Base-by-base conservation (phyloP, 1,140 invertebrate genomes). In the Drosophila setifemur region DNA sequence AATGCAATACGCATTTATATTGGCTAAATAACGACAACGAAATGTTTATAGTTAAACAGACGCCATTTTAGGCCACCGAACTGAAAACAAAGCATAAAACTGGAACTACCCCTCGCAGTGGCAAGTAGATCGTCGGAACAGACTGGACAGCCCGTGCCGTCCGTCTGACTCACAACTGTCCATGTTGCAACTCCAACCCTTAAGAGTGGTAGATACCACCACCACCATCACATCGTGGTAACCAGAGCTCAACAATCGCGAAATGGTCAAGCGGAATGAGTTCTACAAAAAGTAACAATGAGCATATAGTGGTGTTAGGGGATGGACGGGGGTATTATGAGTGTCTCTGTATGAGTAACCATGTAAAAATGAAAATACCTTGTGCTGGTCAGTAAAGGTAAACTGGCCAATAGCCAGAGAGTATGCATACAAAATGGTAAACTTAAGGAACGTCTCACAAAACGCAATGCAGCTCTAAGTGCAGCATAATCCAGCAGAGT, bases 361-460 rank as follows among this genome's bases (percentile, higher is more conserved):
- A 16, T 28, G 11, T 54, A 4, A 14, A 33, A 33, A 33, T 33
- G 28, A 2, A 28, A 29, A 39, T 39, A 44, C 53, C 58, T 82
- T 83, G 73, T 73, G 78, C 73, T 82, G 79, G 73, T 83, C 79
- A 85, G 73, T 85, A 31, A 66, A 71, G 47, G 19, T 19, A 29
- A 63, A 64, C 33, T 61, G 45, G 45, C 78, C 78, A 83, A 83
- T 83, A 40, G 58, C 52, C 44, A 70, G 0, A 3, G 54, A 39
- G 44, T 33, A 44, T 12, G 53, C 8, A 14, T 16, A 42, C 47
- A 55, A 77, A 83, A 77, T 73, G 78, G 57, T 50, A 72, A 64
- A 63, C 29, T 49, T 68, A 52, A 14, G 1, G 21, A 23, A 31
- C n/a, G 14, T 26, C 28, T 35, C 19, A 23, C 9, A n/a, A 18